phyloP scores from a whole-genome alignment of 2,113 vertebrate genomes.

The Brachyhypopomus occidentalis region DNA sequence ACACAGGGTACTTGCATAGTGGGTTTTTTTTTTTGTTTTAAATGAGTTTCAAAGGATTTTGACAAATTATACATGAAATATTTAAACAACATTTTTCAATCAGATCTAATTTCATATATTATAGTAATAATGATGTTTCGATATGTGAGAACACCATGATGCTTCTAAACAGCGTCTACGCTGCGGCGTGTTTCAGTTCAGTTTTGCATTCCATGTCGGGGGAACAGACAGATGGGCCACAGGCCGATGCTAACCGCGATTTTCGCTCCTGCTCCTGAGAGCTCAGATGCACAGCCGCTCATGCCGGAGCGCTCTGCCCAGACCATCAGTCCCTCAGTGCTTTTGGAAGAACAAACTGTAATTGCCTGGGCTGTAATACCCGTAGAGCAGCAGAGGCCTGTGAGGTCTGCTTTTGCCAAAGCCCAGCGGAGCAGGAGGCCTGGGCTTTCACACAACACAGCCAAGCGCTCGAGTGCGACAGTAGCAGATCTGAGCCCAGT shows the following conservation, averaged over 20 bases:
- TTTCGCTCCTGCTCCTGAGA: constrained; percentile 35
- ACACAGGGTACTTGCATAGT: neutral
- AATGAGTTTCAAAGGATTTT: too few relatives aligned
- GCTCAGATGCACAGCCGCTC: constrained; percentile 29
- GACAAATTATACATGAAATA: too few relatives aligned
- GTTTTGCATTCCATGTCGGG: constrained; percentile 11
- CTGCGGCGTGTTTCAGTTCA: neutral
- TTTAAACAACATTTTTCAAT: too few relatives aligned
- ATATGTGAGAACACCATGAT: neutral
- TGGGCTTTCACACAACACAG: constrained; percentile 18
- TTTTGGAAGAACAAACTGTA: constrained; percentile 54
- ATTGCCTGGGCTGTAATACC: constrained; percentile 44
- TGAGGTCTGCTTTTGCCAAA: constrained; percentile 40
- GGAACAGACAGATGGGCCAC: constrained; percentile 36
- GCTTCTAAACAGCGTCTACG: neutral
- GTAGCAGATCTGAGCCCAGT: constrained; percentile 24
- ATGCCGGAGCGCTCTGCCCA: constrained; percentile 41
- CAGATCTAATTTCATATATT: too few relatives aligned
- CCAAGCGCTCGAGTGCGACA: constrained; percentile 40
- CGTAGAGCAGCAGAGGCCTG: constrained; percentile 49
- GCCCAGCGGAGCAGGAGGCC: constrained; percentile 38
- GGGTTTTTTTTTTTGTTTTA: neutral
- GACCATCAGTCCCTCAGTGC: constrained; percentile 41
- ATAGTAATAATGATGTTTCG: too few relatives aligned
- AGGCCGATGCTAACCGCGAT: constrained; percentile 32